Evolutionary conservation across 2,113 vertebrate genomes (phyloP), one percentile per base, ranked within the genome.

Genomic region (Dinomys branickii): DNA sequence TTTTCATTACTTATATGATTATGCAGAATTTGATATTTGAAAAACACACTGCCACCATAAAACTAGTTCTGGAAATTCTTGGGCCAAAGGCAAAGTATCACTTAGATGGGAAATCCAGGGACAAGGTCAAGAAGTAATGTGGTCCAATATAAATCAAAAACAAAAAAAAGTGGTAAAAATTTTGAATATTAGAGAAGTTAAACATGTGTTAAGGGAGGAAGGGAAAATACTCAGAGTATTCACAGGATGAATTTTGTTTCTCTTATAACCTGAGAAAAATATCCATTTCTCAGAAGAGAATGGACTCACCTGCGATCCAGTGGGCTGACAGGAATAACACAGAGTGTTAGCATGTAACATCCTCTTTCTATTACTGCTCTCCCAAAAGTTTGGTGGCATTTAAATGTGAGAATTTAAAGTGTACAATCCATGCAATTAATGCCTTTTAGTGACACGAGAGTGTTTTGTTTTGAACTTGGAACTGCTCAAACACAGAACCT

Each of bases 11-110:
- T 89, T 89, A 17, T 41, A 69, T 28, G 41, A 35, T 85, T 47
- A 77, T 38, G 65, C 13, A 71, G 59, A 95, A 52, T 73, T 88
- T 71, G 77, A 56, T 85, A 33, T 69, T 92, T 81, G 80, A 85
- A 88, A 84, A 81, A 77, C 30, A 86, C 5, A 84, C 61, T 13
- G 12, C 12, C 16, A 44, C 59, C n/a, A 63, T 52, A 63, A 88
- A 61, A 11, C 77, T 84, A 87, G 85, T 82, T 94, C 41, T 89
- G 91, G 61, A 95, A 94, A 90, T 71, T 77, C 41, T 44, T 44
- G 28, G 2, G 3, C 38, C 35, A 75, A 95, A 93, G 44, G 41
- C 35, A 77, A 24, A 81, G 1, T 58, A 73, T 82, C 28, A 91
- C 54, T 17, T 94, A 82, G n/a, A 67, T 86, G 92, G 80, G 47